Conservation (phyloP, 2,888 invertebrate genomes). For the Smittia sp. region DNA sequence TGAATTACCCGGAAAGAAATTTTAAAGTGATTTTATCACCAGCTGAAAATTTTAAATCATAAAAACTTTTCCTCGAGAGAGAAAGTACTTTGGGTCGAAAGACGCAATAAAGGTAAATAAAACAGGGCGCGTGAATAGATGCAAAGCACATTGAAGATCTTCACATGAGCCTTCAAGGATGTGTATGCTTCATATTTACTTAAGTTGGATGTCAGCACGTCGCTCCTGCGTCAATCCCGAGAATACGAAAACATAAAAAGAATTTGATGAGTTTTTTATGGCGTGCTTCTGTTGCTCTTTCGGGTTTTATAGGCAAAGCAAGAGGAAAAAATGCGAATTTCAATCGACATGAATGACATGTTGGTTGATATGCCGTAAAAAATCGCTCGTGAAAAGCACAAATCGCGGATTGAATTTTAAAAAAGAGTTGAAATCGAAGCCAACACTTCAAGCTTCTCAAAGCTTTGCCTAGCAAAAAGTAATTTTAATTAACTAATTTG, state of each 20-base stretch:
- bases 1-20: not conserved
- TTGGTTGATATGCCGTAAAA: not conserved
- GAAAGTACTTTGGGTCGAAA: not conserved
- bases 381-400: not conserved
- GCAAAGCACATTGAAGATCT: not conserved
- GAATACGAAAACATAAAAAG: not conserved
- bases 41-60: slow-evolving; percentile 4
- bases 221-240: not conserved
- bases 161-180: not conserved
- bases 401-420: not conserved
- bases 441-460: not conserved
- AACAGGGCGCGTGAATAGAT: not conserved
- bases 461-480: not conserved
- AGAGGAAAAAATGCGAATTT: not conserved
- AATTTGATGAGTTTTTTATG: slow-evolving; percentile 11
- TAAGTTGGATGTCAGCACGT: slow-evolving; percentile 22
- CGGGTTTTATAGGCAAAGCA: not conserved
- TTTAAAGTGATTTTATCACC: not conserved
- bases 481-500: slow-evolving; percentile 1
- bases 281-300: not conserved
- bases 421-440: not conserved
- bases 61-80: not conserved
- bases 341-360: slow-evolving; percentile 12
- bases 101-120: slow-evolving; percentile 10
- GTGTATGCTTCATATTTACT: not conserved